A percentile compares a stretch with the other conserved stretches of the same genome.
Evolutionary conservation across 2,888 invertebrate species (phyloP).

Genomic region (Elegia similella): DNA sequence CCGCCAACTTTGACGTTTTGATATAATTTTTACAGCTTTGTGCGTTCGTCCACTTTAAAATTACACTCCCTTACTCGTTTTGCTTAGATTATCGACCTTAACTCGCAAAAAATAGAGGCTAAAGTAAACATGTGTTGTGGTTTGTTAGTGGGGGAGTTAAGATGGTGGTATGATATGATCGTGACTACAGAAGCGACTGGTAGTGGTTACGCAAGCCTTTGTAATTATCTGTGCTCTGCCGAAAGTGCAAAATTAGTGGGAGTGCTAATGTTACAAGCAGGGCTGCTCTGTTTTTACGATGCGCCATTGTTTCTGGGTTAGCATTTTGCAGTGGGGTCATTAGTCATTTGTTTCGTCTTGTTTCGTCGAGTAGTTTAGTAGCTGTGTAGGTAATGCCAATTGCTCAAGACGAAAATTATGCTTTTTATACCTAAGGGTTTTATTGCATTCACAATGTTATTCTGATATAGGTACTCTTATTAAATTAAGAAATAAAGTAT

Average conservation of each 20-base stretch:
- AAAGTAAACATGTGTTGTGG: neutral
- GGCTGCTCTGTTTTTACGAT: conserved; percentile 31
- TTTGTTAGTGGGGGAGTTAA: conserved; percentile 21
- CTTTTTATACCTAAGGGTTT: too few relatives aligned
- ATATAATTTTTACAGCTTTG: conserved; percentile 78
- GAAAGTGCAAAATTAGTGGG: conserved; percentile 73
- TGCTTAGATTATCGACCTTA: conserved; percentile 24
- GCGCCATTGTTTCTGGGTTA: conserved; percentile 19
- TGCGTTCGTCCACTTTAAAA: conserved; percentile 30
- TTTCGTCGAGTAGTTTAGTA: neutral
- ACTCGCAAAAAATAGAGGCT: conserved; percentile 14
- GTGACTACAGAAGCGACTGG: conserved; percentile 75
- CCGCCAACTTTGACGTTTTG: conserved; percentile 72
- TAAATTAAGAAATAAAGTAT: too few relatives aligned
- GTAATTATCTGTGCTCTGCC: conserved; percentile 65
- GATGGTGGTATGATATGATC: conserved; percentile 55
- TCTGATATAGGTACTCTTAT: too few relatives aligned
- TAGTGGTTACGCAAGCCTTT: conserved; percentile 66
- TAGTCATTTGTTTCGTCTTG: conserved; percentile 3
- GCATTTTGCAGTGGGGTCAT: neutral
- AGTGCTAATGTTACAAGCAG: conserved; percentile 36
- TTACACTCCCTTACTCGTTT: neutral
- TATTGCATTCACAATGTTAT: too few relatives aligned
- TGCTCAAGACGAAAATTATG: too few relatives aligned
- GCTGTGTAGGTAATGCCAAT: neutral